Base-by-base conservation (phyloP, 2,888 invertebrate species). In the Syrista parreyssii region DNA sequence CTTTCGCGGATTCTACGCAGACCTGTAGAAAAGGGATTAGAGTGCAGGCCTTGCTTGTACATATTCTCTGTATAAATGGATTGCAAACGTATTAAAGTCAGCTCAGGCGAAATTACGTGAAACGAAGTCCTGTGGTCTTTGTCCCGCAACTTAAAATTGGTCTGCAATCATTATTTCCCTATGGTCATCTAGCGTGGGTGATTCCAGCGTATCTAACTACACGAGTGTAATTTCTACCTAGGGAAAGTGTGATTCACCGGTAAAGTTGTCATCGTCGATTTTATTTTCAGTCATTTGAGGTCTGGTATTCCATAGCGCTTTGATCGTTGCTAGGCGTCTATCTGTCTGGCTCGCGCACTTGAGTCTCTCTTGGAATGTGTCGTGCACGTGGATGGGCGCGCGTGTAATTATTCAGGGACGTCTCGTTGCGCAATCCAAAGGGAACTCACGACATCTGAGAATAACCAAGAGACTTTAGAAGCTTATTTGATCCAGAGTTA, bases 401-500 rank as follows among this genome's bases (percentile, higher is more conserved):
- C 55, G 55, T 55, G 55, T 55, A 55, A 55, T 55, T 55, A 55
- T 55, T 23, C 23, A 23, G 55, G 23, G 55, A 55, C 23, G 55
- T 15, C 23, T 23, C 9, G 55, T 55, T 55, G 23, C 23, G 55
- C 55, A 55, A 55, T 23, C 23, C 23, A 55, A 23, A 9, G 15
- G 55, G 23, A 15, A 55, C 55, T 55, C 55, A 55, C 23, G 9
- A 55, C 23, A 23, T 55, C 23, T 55, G 55, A 11, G 31, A 15
- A 71, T 77, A 75, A 74, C 40, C 77, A 75, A 77, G 74, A 33
- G 75, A 32, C 68, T 33, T 77, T 74, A 15, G 77, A 77, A 77
- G 71, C 77, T 77, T 74, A 77, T 75, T 77, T 77, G 69, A 77
- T 77, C 71, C 73, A 75, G 74, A 77, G 77, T 77, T 77, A 77